These are phyloP conservation scores for Venustaconcha ellipsiformis DNA, from an alignment of 1,140 invertebrate genomes.

Conservation along the genomic window DNA sequence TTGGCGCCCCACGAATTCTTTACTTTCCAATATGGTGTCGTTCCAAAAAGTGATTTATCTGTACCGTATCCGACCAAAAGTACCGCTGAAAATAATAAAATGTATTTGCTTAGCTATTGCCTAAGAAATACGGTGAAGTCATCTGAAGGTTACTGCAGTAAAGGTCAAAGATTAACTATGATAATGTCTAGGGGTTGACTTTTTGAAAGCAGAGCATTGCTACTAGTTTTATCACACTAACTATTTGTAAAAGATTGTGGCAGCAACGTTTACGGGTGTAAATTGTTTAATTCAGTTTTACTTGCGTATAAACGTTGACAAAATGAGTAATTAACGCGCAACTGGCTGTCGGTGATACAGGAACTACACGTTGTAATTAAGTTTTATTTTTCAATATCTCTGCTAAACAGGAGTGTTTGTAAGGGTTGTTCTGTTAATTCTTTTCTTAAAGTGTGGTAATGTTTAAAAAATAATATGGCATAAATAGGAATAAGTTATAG, in stretches of 20 bases:
- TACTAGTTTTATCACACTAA: neutral
- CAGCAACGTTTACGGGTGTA: no score
- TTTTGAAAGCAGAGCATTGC: neutral
- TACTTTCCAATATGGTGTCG: slow-evolving; percentile 60
- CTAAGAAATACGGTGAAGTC: neutral
- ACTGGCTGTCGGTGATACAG: no score
- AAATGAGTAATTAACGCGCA: no score
- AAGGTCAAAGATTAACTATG: neutral
- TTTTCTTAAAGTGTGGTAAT: no score
- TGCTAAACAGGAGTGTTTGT: no score
- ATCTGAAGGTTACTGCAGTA: neutral
- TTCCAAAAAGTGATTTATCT: slow-evolving; percentile 53
- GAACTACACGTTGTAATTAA: no score
- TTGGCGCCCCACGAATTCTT: slow-evolving; percentile 65
- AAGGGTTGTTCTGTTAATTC: no score
- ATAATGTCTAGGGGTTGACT: neutral
- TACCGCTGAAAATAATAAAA: slow-evolving; percentile 49
- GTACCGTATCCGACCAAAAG: slow-evolving; percentile 63
- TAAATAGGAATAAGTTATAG: no score
- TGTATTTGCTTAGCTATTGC: no score
- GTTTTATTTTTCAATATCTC: no score
- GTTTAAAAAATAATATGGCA: no score
- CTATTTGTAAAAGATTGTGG: neutral
- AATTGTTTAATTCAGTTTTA: neutral
- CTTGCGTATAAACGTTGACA: neutral